Base-by-base conservation (phyloP, 2,113 vertebrate species). In the Centropus bengalensis region DNA sequence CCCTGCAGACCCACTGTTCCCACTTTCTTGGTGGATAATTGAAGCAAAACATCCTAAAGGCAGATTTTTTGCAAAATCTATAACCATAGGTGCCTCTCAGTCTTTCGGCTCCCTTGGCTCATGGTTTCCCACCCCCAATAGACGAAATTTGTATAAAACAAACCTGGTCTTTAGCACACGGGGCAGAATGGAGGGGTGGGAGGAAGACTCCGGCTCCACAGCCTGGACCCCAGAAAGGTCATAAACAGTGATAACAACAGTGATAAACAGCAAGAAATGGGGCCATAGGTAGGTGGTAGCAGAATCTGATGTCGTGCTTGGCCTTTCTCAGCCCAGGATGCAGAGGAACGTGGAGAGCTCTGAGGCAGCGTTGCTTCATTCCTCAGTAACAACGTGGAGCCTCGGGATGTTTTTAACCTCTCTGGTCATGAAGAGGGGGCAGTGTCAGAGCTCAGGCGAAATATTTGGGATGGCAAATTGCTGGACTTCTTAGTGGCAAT, bases 111-210 rank as follows among this genome's bases (percentile, higher is more conserved):
- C 33, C 52, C 22, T 42, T 26, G 40, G 64, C 30, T 88, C 3
- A 2, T 21, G 52, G 47, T 44, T 81, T 73, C 10, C 20, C 74
- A 88, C 32, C 32, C 60, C 30, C 28, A n/a, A 71, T 28, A 55
- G 47, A 26, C 30, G 33, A 47, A 59, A 55, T 21, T 32, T 62
- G 33, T 5, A 20, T 30, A 75, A 76, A 79, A 59, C 66, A 42
- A 8, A 14, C 1, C 16, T 21, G 19, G 12, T 42, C 70, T 76
- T 89, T 7, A n/a, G 8, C 8, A 36, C 12, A n/a, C 17, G 23
- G 52, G 87, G n/a, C 38, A 67, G 9, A 49, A 24, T 0, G 2
- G 38, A 11, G 15, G 20, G 63, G 30, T 0, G 2, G 42, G 47
- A 89, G 40, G 54, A 68, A 64, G 51, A 36, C 14, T 88, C 63